These are phyloP conservation scores for Nibea coibor DNA, from an alignment of 2,113 vertebrate species.

Conservation along the genomic window DNA sequence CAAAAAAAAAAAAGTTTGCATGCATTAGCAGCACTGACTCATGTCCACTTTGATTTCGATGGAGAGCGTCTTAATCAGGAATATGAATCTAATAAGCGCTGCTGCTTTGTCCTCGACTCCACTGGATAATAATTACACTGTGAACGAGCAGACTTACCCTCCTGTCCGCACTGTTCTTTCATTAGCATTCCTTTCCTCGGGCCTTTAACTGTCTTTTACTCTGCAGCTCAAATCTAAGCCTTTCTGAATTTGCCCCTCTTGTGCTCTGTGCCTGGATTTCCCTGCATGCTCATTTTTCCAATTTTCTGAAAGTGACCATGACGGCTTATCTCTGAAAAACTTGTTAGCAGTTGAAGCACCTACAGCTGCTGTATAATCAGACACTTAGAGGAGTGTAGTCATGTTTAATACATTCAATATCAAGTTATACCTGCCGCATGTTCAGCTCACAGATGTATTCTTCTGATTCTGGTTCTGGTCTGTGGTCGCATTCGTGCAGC, in stretches of 20 bases:
- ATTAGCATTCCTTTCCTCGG: slow-evolving; percentile 28
- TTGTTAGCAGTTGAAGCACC: too few species aligned
- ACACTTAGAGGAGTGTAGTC: too few species aligned
- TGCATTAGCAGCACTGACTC: background rate
- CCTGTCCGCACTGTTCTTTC: background rate
- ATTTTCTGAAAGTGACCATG: background rate
- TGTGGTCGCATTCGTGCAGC: slow-evolving; percentile 56
- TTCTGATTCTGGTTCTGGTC: too few species aligned
- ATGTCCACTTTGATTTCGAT: background rate
- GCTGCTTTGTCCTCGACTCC: slow-evolving; percentile 13
- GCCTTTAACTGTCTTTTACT: background rate
- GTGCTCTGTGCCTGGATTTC: background rate
- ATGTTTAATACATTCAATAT: too few species aligned
- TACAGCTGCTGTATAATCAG: too few species aligned
- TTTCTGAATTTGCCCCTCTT: background rate
- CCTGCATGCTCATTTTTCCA: background rate
- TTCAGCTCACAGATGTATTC: too few species aligned
- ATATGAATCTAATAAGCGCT: slow-evolving; percentile 27
- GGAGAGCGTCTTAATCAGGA: slow-evolving; percentile 32
- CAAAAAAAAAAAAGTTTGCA: too few species aligned
- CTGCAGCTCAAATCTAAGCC: background rate
- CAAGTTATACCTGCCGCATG: too few species aligned
- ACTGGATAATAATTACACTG: slow-evolving; percentile 32
- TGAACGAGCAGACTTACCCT: slow-evolving; percentile 17
- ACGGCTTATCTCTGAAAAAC: background rate